Evolutionary conservation across 2,113 vertebrate species (phyloP).

Genomic region (Casuarius casuarius): DNA sequence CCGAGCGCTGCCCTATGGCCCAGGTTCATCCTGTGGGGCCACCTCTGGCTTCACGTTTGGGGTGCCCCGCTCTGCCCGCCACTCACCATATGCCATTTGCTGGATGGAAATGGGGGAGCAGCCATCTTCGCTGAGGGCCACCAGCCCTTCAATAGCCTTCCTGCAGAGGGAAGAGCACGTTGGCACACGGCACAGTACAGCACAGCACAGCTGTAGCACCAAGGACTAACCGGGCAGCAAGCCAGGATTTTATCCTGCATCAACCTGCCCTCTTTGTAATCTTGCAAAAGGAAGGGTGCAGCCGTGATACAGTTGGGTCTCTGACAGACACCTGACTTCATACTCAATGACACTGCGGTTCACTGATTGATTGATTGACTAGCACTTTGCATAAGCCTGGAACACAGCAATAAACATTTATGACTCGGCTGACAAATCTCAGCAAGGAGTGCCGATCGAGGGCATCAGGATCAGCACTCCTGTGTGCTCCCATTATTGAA

Average conservation of each 20-base stretch:
- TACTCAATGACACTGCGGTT: background rate
- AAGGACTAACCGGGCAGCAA: too few relatives aligned
- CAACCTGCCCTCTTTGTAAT: background rate
- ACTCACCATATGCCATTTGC: constrained; percentile 84
- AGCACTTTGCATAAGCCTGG: too few relatives aligned
- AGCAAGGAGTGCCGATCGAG: background rate
- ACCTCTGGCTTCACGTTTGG: too few relatives aligned
- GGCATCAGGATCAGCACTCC: too few relatives aligned
- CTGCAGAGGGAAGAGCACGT: constrained; percentile 21
- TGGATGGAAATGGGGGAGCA: constrained; percentile 78
- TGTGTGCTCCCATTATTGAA: background rate
- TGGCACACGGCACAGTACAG: background rate
- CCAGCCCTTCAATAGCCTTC: constrained; percentile 81
- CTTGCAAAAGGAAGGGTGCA: background rate
- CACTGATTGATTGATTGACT: background rate
- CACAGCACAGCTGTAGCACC: background rate
- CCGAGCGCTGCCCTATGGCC: background rate
- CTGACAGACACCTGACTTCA: too few relatives aligned
- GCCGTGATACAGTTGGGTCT: too few relatives aligned
- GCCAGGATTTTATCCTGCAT: background rate
- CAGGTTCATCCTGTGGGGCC: background rate
- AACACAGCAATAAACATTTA: too few relatives aligned
- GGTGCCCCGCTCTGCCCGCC: background rate
- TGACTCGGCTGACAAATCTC: background rate
- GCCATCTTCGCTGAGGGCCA: constrained; percentile 80